A percentile compares a stretch with the other conserved stretches of the same genome.
Conservation (phyloP, 1,140 invertebrate species). For the Drosophila seguyi region DNA sequence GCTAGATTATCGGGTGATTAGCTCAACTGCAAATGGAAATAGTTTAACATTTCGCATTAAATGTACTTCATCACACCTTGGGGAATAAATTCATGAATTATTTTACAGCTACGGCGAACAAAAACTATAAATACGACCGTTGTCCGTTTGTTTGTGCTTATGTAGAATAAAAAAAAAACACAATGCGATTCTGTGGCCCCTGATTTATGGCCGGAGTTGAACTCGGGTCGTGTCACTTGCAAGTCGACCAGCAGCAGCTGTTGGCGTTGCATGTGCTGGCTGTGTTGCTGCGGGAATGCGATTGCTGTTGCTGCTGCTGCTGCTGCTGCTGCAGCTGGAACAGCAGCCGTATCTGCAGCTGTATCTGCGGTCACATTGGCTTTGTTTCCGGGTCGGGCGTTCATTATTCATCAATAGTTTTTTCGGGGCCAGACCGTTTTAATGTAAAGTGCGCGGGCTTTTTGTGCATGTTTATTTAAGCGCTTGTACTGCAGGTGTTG, state of each 20-base stretch:
- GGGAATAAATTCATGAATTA: slow-evolving; percentile 18
- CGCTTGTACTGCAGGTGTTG: slow-evolving; percentile 67
- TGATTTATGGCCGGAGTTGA: slow-evolving; percentile 55
- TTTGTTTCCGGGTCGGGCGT: slow-evolving; percentile 47
- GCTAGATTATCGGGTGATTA: not conserved
- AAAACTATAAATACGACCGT: slow-evolving; percentile 52
- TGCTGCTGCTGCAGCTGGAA: not conserved
- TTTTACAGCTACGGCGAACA: slow-evolving; percentile 35
- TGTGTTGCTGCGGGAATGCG: slow-evolving; percentile 14
- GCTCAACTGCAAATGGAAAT: not conserved
- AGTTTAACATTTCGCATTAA: not conserved
- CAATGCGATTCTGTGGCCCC: slow-evolving; percentile 20
- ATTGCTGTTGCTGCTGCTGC: not conserved
- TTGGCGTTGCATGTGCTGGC: slow-evolving; percentile 3
- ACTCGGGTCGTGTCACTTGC: slow-evolving; percentile 51
- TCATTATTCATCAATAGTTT: slow-evolving; percentile 70
- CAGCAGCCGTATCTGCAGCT: slow-evolving; percentile 13
- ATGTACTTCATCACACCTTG: slow-evolving; percentile 7
- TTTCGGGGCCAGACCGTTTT: slow-evolving; percentile 22
- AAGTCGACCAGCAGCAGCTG: slow-evolving; percentile 28
- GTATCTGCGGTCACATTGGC: slow-evolving; percentile 49
- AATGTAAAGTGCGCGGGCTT: slow-evolving; percentile 55
- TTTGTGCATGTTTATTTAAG: slow-evolving; percentile 57
- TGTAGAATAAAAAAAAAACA: slow-evolving; percentile 43
- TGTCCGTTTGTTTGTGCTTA: slow-evolving; percentile 31